These are phyloP conservation scores for Cydia fagiglandana DNA, from an alignment of 1,140 invertebrate species.

Conservation along the genomic window DNA sequence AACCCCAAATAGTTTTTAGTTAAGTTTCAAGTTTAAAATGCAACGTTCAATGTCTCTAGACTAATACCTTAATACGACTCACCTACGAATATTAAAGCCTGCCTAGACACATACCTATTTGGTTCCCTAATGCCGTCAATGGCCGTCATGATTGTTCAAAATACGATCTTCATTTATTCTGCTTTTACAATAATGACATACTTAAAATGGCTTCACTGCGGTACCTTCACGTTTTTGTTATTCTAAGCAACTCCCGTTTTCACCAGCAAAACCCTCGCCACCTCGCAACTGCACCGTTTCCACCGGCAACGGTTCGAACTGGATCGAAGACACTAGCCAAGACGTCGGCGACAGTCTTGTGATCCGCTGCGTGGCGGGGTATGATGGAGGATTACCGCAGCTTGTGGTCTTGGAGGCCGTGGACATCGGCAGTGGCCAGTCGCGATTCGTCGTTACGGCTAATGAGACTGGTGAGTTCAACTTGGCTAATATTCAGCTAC, in stretches of 20 bases:
- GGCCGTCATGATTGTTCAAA: too few relatives aligned
- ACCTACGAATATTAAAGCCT: too few relatives aligned
- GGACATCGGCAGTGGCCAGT: slow-evolving; percentile 51
- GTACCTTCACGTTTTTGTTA: not conserved
- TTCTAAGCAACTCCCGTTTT: not conserved
- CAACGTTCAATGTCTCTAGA: too few relatives aligned
- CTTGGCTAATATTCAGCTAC: too few relatives aligned
- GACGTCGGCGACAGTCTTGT: slow-evolving; percentile 56
- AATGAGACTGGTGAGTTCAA: slow-evolving; percentile 66
- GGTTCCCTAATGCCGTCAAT: too few relatives aligned
- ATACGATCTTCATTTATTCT: too few relatives aligned
- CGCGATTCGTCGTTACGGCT: slow-evolving; percentile 64
- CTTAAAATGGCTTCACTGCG: too few relatives aligned
- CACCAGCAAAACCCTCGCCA: slow-evolving; percentile 64
- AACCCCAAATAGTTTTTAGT: too few relatives aligned
- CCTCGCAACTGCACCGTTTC: slow-evolving; percentile 67
- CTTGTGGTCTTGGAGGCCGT: slow-evolving; percentile 66
- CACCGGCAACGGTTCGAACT: slow-evolving; percentile 61
- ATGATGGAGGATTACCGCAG: slow-evolving; percentile 68
- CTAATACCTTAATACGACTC: too few relatives aligned
- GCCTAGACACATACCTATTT: too few relatives aligned
- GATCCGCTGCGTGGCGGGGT: slow-evolving; percentile 64
- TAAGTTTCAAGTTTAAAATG: too few relatives aligned
- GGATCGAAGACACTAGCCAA: slow-evolving; percentile 61
- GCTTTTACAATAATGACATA: too few relatives aligned